Conservation (phyloP, 2,113 vertebrate species). For the Chascanopsetta lugubris region DNA sequence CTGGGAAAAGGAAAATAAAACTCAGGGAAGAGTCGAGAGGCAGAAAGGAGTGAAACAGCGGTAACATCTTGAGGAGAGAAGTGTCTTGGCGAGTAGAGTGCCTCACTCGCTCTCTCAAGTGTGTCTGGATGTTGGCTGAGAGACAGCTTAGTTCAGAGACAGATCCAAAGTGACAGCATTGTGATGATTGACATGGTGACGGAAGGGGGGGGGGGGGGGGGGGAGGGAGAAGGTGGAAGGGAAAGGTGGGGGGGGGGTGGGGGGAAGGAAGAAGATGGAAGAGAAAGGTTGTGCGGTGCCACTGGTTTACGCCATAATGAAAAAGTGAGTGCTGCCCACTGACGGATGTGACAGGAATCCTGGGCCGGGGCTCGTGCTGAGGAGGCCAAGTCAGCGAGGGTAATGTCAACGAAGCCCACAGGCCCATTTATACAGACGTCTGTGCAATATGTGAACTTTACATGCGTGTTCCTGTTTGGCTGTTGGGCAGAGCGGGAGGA, state of each 20-base stretch:
- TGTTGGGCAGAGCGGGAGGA: no score
- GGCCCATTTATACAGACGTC: slow-evolving; percentile 29
- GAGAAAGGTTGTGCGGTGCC: slow-evolving; percentile 73
- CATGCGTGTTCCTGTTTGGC: slow-evolving; percentile 1
- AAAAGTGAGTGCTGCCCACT: slow-evolving; percentile 63
- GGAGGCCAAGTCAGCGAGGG: slow-evolving; percentile 60
- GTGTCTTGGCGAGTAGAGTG: slow-evolving; percentile 41
- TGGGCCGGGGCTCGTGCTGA: slow-evolving; percentile 36
- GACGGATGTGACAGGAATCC: slow-evolving; percentile 64
- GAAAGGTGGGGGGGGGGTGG: slow-evolving; percentile 12
- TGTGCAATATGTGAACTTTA: background rate
- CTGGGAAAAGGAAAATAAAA: slow-evolving; percentile 44
- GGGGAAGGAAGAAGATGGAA: slow-evolving; percentile 27
- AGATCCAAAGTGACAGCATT: slow-evolving; percentile 70
- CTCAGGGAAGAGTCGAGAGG: slow-evolving; percentile 45
- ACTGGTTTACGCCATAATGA: slow-evolving; percentile 59
- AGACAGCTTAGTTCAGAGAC: slow-evolving; percentile 65
- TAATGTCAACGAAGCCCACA: slow-evolving; percentile 69
- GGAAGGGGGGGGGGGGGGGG: slow-evolving; percentile 42
- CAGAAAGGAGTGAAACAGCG: slow-evolving; percentile 41
- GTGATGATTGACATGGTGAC: slow-evolving; percentile 66
- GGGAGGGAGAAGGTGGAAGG: slow-evolving; percentile 9
- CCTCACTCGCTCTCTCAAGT: slow-evolving; percentile 52
- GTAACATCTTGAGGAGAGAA: slow-evolving; percentile 54
- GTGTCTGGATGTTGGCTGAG: slow-evolving; percentile 62